Base-by-base conservation (phyloP, 2,797 vertebrate genomes). In the Arnoldichthys spilopterus region DNA sequence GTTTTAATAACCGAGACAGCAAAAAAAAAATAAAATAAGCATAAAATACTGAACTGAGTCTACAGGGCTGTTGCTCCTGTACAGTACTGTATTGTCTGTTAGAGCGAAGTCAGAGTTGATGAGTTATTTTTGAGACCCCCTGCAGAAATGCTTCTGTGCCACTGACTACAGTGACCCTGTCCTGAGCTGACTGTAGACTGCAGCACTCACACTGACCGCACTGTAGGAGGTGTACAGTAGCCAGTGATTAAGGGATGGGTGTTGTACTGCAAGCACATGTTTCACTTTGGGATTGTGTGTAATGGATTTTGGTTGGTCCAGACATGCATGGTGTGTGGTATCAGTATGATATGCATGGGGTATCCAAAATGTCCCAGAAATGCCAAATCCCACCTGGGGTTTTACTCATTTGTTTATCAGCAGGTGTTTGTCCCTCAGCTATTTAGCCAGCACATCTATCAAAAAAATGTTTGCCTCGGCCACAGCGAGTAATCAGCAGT, bases 381-480 rank as follows among this genome's bases (percentile, higher is more conserved):
- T 16, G 5, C 70, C 20, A 56, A 58, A 72, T 72, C 26, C 20
- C 56, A 73, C 40, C 6, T 74, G n/a, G 20, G 24, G 2, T 4
- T 59, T 11, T 59, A 30, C 24, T 54, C 51, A 54, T n/a, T 54
- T 24, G 1, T 61, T 53, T 59, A 30, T 59, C 1, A 24, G 72
- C 43, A 74, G 1, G 26, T 51, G 59, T 51, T 74, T 62, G 24
- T 32, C 26, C 12, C 1, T 74, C 13, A 43, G 20, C 12, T 22
- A 24, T 26, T 58, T 32, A 49, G 26, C 45, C n/a, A 30, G 28
- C 13, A 59, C 28, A 30, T 30, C 24, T 72, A 24, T 63, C 58
- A 20, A 22, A 47, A 75, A n/a, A 54, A 16, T 76, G 22, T 54
- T 67, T 54, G 16, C 30, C 47, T 76, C n/a, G 18, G 22, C 15